phyloP scores from a whole-genome alignment of 2,797 vertebrate species.

The Squalus acanthias region DNA sequence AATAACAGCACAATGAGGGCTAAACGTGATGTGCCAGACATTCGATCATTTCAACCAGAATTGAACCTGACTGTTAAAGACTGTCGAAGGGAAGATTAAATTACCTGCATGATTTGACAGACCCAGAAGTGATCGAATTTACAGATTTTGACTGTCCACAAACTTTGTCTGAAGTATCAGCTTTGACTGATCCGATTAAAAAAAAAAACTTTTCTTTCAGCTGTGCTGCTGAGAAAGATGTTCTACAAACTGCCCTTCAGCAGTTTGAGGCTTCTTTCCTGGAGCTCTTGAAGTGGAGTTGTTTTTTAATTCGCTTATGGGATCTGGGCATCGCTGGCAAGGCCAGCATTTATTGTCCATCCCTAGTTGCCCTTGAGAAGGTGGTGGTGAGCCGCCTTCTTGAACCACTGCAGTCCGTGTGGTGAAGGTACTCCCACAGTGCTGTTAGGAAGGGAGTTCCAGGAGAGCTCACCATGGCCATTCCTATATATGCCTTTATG shows the following conservation, averaged over 20 bases:
- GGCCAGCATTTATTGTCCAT: too few species aligned
- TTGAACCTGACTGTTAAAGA: background rate
- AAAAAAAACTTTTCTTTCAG: background rate
- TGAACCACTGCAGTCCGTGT: too few species aligned
- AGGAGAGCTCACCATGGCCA: background rate
- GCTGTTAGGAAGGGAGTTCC: too few species aligned
- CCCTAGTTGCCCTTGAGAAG: too few species aligned
- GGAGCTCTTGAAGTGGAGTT: background rate
- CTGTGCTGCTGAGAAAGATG: background rate
- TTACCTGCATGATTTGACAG: background rate
- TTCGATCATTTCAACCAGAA: background rate
- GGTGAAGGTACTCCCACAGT: too few species aligned
- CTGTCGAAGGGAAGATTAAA: background rate
- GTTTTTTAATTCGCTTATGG: too few species aligned
- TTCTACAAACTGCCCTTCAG: background rate
- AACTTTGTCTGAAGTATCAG: background rate
- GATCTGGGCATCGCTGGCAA: too few species aligned
- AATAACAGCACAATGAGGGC: background rate
- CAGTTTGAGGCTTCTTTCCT: background rate
- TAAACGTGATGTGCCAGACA: background rate
- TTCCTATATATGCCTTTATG: background rate
- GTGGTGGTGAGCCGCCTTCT: too few species aligned
- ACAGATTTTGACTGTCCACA: background rate
- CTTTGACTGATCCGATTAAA: background rate
- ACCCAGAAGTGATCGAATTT: background rate